These are phyloP conservation scores for Oscheius sp. DNA, from an alignment of 1,140 invertebrate species.

Conservation along the genomic window DNA sequence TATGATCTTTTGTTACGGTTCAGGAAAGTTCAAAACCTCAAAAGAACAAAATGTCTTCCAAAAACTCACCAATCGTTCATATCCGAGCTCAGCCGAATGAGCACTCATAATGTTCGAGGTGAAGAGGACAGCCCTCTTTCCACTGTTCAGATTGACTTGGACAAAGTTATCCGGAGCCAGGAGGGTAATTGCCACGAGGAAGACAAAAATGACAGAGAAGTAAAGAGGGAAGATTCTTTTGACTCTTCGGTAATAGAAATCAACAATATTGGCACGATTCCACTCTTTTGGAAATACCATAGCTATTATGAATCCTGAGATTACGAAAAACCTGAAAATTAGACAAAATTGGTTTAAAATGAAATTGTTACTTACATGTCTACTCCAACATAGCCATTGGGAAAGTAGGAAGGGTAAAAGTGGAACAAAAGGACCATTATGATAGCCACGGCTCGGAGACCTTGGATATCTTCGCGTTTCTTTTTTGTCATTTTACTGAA, in stretches of 20 bases:
- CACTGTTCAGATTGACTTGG: too few species aligned
- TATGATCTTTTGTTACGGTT: too few species aligned
- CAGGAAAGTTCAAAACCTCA: too few species aligned
- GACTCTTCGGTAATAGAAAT: conserved; percentile 20
- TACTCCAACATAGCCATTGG: conserved; percentile 15
- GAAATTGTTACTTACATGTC: conserved; percentile 1
- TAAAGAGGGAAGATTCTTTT: conserved; percentile 19
- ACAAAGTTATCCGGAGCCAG: too few species aligned
- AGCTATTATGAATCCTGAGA: conserved; percentile 22
- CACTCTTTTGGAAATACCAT: background rate
- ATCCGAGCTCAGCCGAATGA: too few species aligned
- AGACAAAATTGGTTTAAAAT: background rate
- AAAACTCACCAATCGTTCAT: too few species aligned
- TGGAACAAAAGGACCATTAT: conserved; percentile 6
- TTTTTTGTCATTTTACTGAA: too few species aligned
- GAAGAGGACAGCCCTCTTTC: too few species aligned
- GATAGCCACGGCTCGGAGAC: conserved; percentile 11
- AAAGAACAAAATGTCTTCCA: too few species aligned
- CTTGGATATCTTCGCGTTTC: conserved; percentile 21
- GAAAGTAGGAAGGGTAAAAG: background rate
- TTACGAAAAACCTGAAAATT: conserved; percentile 20
- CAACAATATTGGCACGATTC: background rate
- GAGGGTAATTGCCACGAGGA: background rate
- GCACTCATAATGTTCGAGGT: too few species aligned
- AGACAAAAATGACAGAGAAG: background rate